phyloP scores from a whole-genome alignment of 1,140 invertebrate genomes.

The Heliconius melpomene region DNA sequence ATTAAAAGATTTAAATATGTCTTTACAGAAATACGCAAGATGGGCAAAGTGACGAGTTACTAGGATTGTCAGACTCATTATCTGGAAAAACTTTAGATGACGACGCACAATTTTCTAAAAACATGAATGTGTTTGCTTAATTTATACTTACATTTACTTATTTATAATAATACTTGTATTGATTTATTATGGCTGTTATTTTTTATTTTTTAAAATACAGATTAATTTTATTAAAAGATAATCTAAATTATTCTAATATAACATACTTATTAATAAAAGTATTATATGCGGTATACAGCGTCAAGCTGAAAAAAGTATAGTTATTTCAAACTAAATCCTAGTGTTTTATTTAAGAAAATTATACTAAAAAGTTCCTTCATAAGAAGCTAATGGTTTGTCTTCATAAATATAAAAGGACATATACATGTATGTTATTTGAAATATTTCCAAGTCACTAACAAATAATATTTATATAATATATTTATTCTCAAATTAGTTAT shows the following conservation, averaged over 20 bases:
- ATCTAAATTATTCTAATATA: not conserved
- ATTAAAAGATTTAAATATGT: not conserved
- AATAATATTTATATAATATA: not conserved
- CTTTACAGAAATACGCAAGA: conserved; percentile 55
- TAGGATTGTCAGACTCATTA: conserved; percentile 50
- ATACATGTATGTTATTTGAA: conserved; percentile 1
- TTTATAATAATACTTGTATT: not conserved
- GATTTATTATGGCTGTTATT: conserved; percentile 11
- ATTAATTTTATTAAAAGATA: not conserved
- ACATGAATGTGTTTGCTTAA: conserved; percentile 55
- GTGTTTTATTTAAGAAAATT: not conserved
- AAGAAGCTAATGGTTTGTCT: not conserved
- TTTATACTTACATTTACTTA: not conserved
- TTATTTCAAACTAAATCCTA: not conserved
- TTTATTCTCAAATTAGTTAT: conserved; percentile 1
- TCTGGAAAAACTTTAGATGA: conserved; percentile 53
- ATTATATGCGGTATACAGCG: not conserved
- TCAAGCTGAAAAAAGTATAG: not conserved
- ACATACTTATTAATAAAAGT: not conserved
- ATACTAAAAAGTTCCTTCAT: conserved; percentile 8
- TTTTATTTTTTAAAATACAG: not conserved
- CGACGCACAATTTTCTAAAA: conserved; percentile 47
- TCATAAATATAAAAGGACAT: not conserved
- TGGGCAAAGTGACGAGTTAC: conserved; percentile 50
- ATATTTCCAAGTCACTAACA: not conserved